phyloP scores from a whole-genome alignment of 2,797 vertebrate genomes.

The Oryzias dopingdopingensis region DNA sequence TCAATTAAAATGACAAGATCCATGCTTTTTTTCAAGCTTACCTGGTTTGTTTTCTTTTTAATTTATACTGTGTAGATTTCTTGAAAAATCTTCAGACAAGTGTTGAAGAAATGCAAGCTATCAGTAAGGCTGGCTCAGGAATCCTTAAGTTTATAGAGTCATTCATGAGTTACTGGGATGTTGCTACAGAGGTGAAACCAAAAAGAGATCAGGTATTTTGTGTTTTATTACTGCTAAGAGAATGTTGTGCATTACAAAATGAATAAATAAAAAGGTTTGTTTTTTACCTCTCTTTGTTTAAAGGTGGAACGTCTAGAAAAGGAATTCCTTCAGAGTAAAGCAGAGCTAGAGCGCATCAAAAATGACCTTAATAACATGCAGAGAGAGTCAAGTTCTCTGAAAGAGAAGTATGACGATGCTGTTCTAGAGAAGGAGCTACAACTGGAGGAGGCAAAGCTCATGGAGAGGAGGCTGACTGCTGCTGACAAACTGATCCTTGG shows the following conservation, averaged over 20 bases:
- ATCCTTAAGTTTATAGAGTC: slow-evolving; percentile 97
- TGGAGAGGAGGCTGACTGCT: slow-evolving; percentile 89
- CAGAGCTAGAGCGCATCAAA: slow-evolving; percentile 87
- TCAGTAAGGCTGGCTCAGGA: slow-evolving; percentile 93
- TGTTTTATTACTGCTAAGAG: neutral
- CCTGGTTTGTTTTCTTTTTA: neutral
- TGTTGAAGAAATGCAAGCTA: slow-evolving; percentile 89
- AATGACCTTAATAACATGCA: slow-evolving; percentile 83
- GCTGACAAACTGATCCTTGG: slow-evolving; percentile 95
- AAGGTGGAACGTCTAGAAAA: slow-evolving; percentile 90
- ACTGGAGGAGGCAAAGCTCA: slow-evolving; percentile 91
- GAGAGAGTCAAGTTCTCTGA: slow-evolving; percentile 82
- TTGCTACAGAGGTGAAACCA: slow-evolving; percentile 89
- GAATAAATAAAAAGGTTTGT: neutral
- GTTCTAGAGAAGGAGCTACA: slow-evolving; percentile 85
- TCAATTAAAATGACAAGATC: neutral
- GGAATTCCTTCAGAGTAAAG: slow-evolving; percentile 87
- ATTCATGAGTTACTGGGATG: slow-evolving; percentile 92
- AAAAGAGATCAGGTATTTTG: slow-evolving; percentile 90
- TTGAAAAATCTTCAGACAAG: slow-evolving; percentile 87
- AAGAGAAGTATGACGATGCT: slow-evolving; percentile 84
- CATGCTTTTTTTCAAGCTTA: neutral
- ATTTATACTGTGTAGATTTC: slow-evolving; percentile 70
- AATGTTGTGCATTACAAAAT: neutral
- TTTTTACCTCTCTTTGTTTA: slow-evolving; percentile 5